Evolutionary conservation across 2,113 vertebrate species (phyloP).

Genomic region (Acanthisitta chloris): DNA sequence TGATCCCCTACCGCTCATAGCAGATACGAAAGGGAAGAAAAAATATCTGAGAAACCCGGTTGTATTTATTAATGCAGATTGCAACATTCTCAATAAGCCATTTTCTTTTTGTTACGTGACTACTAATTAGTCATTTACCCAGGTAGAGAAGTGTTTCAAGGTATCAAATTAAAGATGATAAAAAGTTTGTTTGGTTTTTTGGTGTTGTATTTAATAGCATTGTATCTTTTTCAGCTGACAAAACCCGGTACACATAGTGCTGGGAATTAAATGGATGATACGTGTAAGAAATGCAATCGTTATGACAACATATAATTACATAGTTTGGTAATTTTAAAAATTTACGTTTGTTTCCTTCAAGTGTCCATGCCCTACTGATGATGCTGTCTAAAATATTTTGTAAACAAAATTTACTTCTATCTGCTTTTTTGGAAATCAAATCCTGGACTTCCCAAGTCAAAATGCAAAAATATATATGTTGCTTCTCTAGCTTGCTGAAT

Average conservation of each 20-base stretch:
- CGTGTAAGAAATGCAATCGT: background rate
- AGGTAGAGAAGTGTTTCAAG: constrained; percentile 49
- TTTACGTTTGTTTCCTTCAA: background rate
- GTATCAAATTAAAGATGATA: constrained; percentile 63
- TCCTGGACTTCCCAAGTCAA: background rate
- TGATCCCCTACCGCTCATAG: constrained; percentile 81
- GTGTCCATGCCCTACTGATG: background rate
- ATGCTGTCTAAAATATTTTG: background rate
- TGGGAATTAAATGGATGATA: constrained; percentile 13
- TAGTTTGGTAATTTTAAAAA: background rate
- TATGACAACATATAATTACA: constrained; percentile 2
- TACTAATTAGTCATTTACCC: constrained; percentile 74
- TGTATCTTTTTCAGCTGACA: background rate
- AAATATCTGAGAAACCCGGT: constrained; percentile 69
- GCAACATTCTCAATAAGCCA: constrained; percentile 75
- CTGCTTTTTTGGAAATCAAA: background rate
- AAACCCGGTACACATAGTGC: background rate
- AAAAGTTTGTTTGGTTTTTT: background rate
- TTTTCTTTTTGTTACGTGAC: constrained; percentile 67
- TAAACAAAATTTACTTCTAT: background rate
- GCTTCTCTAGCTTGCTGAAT: background rate
- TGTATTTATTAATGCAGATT: constrained; percentile 79
- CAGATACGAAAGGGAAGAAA: constrained; percentile 70
- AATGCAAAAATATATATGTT: background rate
- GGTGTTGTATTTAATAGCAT: constrained; percentile 2